Evolutionary conservation across 2,797 vertebrate species (phyloP), one percentile per base, ranked within the genome.

Genomic region (Luscinia megarhynchos): DNA sequence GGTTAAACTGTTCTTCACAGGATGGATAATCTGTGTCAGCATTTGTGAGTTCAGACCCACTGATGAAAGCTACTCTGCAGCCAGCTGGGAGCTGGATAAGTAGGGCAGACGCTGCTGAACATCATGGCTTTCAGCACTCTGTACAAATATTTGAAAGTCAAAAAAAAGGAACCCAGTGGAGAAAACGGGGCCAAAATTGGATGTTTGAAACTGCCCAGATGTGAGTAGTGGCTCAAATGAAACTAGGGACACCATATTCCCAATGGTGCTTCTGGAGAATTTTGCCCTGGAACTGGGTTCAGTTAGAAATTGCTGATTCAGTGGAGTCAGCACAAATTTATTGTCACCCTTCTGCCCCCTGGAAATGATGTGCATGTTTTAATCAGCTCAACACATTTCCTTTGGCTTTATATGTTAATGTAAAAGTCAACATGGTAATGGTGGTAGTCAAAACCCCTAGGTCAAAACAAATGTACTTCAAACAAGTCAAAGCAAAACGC

Each of bases 401-500:
- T 88, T 82, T 68, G 81, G 45, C 57, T 94, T 95, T 84, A 63
- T 79, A 66, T 53, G 69, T 29, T 90, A 82, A 90, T 59, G 45
- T 87, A 79, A n/a, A 89, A 92, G 74, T 93, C 84, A 94, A 77
- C 67, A 61, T 64, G 34, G 30, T 78, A 87, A 80, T 78, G 61
- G 20, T 1, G 4, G 79, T 70, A 79, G 74, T 66, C 69, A 86
- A 78, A 94, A 83, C 69, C 57, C 68, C 91, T 67, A 87, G 84
- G 79, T 95, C 77, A 91, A 92, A 94, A 94, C 70, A 92, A 63
- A 67, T 29, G 43, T 74, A 46, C 68, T 95, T 93, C 48, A 74
- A 89, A 87, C 45, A 84, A 89, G 32, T 45, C 4, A 4, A 72
- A 91, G 73, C 29, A 83, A 92, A 93, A 91, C 69, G 29, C 78